A percentile compares a stretch with the other conserved stretches of the same genome.
These are phyloP conservation scores for Drosophila sp. DNA, from an alignment of 1,140 invertebrate species.

Conservation along the genomic window DNA sequence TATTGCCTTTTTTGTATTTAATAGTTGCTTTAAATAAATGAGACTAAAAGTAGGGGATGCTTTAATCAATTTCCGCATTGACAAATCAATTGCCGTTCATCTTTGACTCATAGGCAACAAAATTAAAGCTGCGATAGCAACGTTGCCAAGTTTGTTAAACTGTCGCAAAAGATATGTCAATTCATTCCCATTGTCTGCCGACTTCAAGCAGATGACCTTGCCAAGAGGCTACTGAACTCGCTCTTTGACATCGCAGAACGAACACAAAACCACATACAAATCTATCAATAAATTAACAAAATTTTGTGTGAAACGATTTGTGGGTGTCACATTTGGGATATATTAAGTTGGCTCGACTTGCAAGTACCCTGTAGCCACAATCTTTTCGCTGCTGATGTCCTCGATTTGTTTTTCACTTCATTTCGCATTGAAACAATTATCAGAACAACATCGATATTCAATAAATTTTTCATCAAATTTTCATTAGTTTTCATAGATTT, in stretches of 20 bases:
- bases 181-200: conserved; percentile 42
- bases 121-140: conserved; percentile 14
- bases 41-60: neutral
- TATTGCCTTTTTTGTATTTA: neutral
- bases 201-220: conserved; percentile 39
- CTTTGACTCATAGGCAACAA: conserved; percentile 42
- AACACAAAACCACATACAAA: conserved; percentile 7
- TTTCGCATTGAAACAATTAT: too few relatives aligned
- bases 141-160: conserved; percentile 21
- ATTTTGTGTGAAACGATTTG: conserved; percentile 15
- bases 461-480: too few relatives aligned
- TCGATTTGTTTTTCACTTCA: too few relatives aligned
- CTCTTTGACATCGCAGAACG: conserved; percentile 38
- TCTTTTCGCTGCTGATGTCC: neutral
- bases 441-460: too few relatives aligned
- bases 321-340: conserved; percentile 10
- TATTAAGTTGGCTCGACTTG: neutral
- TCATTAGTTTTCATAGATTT: too few relatives aligned
- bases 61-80: conserved; percentile 60
- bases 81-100: conserved; percentile 51
- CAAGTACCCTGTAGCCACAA: conserved; percentile 8
- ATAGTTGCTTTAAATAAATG: conserved; percentile 15
- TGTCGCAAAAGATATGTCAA: conserved; percentile 54
- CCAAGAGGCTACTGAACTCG: conserved; percentile 52
- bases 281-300: conserved; percentile 33